phyloP scores from a whole-genome alignment of 2,888 invertebrate genomes.

The Laothoe populi region DNA sequence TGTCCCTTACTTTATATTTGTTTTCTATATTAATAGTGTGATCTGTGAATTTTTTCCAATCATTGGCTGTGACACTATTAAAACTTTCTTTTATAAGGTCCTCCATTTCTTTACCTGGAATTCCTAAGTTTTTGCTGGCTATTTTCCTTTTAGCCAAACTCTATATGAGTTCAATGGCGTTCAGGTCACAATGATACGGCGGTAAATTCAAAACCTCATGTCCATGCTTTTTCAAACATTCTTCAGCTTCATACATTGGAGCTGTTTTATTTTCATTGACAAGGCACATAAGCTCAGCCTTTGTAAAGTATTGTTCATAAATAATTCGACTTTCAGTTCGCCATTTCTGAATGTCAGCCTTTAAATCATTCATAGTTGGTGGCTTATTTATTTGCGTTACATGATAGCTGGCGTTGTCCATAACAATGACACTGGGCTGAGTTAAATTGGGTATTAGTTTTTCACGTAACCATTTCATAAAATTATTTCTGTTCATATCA shows the following conservation, averaged over 20 bases:
- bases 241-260: not conserved
- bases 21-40: not conserved
- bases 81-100: not conserved
- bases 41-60: not conserved
- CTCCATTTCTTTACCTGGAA: not conserved
- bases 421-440: constrained; percentile 28
- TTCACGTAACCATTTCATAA: constrained; percentile 34
- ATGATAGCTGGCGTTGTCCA: constrained; percentile 35
- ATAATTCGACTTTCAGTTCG: constrained; percentile 1
- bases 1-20: not conserved
- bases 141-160: not conserved
- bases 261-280: not conserved
- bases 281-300: not conserved
- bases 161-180: not conserved
- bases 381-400: not conserved
- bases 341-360: not conserved
- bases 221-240: not conserved
- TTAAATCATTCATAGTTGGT: not conserved
- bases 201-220: not conserved
- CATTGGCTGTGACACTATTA: not conserved
- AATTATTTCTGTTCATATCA: constrained; percentile 38
- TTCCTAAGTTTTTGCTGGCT: not conserved
- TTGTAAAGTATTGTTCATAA: constrained; percentile 2
- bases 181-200: not conserved
- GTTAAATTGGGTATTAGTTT: constrained; percentile 33